phyloP scores from a whole-genome alignment of 2,888 invertebrate genomes.

The Micropterix aruncella region DNA sequence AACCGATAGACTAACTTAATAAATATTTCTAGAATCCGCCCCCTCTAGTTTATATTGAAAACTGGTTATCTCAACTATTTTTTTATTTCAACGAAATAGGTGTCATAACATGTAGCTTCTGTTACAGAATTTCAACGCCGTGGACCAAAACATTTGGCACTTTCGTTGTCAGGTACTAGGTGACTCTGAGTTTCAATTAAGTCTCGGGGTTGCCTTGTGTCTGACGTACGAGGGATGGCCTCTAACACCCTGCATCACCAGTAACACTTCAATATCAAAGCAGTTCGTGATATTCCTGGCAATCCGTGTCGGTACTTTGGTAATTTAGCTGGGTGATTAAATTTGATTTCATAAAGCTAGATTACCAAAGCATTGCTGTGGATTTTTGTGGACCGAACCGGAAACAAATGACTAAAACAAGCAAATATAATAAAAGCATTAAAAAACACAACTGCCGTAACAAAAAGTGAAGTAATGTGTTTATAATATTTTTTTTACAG shows the following conservation, averaged over 20 bases:
- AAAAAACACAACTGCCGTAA: too few species aligned
- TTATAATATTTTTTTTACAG: too few species aligned
- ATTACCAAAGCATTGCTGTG: constrained; percentile 76
- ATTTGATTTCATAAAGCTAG: constrained; percentile 77
- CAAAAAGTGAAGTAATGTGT: too few species aligned
- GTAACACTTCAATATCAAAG: constrained; percentile 1
- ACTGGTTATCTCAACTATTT: too few species aligned
- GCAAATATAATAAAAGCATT: too few species aligned
- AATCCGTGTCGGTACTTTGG: constrained; percentile 62
- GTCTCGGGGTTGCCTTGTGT: constrained; percentile 41
- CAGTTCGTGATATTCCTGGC: constrained; percentile 9
- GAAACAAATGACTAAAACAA: constrained; percentile 12
- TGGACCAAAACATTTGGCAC: too few species aligned
- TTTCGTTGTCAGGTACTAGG: constrained; percentile 66
- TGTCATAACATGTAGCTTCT: too few species aligned
- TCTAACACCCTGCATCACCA: constrained; percentile 10
- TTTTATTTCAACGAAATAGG: too few species aligned
- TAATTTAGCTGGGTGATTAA: constrained; percentile 79
- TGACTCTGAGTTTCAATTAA: constrained; percentile 56
- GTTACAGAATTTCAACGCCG: too few species aligned
- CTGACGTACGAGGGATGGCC: constrained; percentile 22
- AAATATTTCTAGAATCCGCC: too few species aligned
- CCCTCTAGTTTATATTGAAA: too few species aligned
- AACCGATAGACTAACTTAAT: too few species aligned
- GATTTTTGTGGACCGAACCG: constrained; percentile 10